A percentile compares a stretch with the other conserved stretches of the same genome.
Conservation (phyloP, 2,888 invertebrate species). For the Teleiodes luculella region DNA sequence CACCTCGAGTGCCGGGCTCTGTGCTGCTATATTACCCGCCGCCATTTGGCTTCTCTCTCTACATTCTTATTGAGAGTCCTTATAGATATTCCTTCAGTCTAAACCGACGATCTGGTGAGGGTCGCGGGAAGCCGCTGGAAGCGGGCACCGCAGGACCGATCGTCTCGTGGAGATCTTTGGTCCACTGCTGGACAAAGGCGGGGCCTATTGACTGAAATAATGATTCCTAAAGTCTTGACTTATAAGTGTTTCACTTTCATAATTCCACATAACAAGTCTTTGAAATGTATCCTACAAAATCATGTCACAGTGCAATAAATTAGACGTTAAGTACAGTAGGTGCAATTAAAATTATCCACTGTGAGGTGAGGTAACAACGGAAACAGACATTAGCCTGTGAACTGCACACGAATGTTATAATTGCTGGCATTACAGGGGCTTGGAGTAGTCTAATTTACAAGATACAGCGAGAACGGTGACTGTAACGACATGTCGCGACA, state of each 20-base stretch:
- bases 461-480: too few species aligned
- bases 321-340: background rate
- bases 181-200: too few species aligned
- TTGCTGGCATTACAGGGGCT: background rate
- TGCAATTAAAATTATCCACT: slow-evolving; percentile 5
- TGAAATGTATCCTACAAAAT: background rate
- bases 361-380: background rate
- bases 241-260: background rate
- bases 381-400: background rate
- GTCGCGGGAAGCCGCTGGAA: too few species aligned
- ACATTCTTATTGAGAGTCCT: background rate
- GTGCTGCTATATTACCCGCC: background rate
- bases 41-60: background rate
- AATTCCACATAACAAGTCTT: background rate
- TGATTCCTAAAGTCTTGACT: too few species aligned
- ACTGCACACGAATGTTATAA: background rate
- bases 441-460: too few species aligned
- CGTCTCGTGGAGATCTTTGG: too few species aligned
- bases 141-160: too few species aligned
- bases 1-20: slow-evolving; percentile 44
- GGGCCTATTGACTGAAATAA: too few species aligned
- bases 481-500: too few species aligned
- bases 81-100: too few species aligned
- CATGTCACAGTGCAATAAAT: slow-evolving; percentile 1
- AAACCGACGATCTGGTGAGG: too few species aligned